Base-by-base conservation (phyloP, 2,888 invertebrate genomes). In the Rhingia rostrata region DNA sequence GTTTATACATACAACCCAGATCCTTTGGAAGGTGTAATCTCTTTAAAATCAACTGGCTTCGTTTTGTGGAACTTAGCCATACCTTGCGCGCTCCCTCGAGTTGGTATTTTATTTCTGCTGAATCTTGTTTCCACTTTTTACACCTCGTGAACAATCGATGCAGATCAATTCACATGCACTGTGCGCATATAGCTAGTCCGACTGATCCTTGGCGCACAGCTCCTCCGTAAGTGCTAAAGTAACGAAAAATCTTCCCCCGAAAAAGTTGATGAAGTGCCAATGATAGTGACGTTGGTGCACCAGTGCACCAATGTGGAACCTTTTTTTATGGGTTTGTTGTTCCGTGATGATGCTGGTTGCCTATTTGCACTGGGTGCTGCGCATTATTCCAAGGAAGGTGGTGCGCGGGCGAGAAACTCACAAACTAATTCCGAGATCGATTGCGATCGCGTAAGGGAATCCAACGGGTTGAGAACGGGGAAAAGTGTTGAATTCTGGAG, bases 131-230 rank as follows among this genome's bases (percentile, higher is more conserved):
- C 54, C 35, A 74, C 54, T 80, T 80, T 84, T 84, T 84, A 84
- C 84, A 84, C 84, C 80, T 84, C 80, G 80, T 84, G 80, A 84
- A 80, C 84, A 84, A 84, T 84, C 84, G 84, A 84, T 84, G 80
- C 45, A 80, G 84, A 84, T 84, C 84, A 84, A 66, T 84, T 70
- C 80, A 75, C 80, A 80, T 84, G 80, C 84, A 69, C 69, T 39
- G 56, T 12, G 47, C 37, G 22, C 67, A 37, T 10, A 30, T 30
- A 49, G 22, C 49, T 9, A 49, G 9, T 30, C 30, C 22, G 9
- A 9, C 14, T 9, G 9, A 30, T 49, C 12, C 12, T 4, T 41
- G n/a, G 4, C 4, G 45, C 43, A 3, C 9, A 30, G 32, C 12
- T 12, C 41, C 41, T 49, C 64, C 32, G 39, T 41, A 80, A 63